These are phyloP conservation scores for Arizona elegans DNA, from an alignment of 2,113 vertebrate genomes.

Conservation along the genomic window DNA sequence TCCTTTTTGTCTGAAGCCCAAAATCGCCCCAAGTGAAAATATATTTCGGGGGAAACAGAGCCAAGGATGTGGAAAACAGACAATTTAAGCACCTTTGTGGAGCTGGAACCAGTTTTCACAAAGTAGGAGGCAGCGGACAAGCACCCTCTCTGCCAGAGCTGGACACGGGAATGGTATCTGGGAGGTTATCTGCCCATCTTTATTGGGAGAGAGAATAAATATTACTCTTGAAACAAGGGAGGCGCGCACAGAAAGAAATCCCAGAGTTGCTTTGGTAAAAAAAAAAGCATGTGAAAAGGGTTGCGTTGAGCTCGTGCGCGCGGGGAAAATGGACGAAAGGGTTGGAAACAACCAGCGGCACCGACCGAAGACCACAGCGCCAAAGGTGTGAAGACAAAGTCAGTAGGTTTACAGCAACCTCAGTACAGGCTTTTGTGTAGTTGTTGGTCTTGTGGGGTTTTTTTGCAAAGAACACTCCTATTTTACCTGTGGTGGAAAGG, in stretches of 20 bases:
- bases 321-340: background rate
- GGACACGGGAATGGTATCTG: background rate
- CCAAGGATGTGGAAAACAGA: background rate
- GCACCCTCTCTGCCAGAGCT: background rate
- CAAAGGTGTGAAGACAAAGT: background rate
- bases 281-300: background rate
- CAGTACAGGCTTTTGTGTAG: background rate
- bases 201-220: background rate
- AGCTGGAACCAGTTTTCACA: slow-evolving; percentile 46
- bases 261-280: background rate
- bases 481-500: background rate
- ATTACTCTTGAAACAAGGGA: background rate
- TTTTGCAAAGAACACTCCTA: background rate
- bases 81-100: slow-evolving; percentile 46
- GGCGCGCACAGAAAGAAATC: background rate
- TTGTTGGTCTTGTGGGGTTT: background rate
- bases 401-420: background rate
- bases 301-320: background rate
- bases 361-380: background rate
- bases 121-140: slow-evolving; percentile 14
- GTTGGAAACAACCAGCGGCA: background rate
- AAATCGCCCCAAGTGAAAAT: slow-evolving; percentile 51
- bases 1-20: slow-evolving; percentile 54
- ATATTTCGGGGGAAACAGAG: slow-evolving; percentile 39
- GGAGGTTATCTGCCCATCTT: background rate